Conservation (phyloP, 2,797 vertebrate genomes). For the Crotalus adamanteus region DNA sequence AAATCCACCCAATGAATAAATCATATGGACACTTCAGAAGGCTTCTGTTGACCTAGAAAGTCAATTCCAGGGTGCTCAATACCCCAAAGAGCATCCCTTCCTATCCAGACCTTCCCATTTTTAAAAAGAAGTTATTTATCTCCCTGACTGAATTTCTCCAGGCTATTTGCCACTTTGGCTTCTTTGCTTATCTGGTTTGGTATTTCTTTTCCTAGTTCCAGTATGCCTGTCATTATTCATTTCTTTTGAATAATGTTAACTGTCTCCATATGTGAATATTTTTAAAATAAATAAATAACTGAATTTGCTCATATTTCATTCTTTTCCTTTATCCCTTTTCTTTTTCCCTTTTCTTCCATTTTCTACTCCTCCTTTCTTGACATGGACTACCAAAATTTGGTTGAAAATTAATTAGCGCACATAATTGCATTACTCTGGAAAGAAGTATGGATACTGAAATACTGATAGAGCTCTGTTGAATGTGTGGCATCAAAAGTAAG, state of each 20-base stretch:
- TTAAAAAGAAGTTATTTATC: background rate
- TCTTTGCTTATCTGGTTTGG: background rate
- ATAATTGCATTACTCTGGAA: background rate
- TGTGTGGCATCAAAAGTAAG: background rate
- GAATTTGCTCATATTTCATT: background rate
- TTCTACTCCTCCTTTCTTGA: background rate
- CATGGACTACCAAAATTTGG: background rate
- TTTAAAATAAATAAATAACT: background rate
- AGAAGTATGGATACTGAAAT: background rate
- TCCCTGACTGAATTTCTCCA: background rate
- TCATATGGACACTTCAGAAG: background rate
- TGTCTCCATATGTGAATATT: background rate
- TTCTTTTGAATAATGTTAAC: background rate
- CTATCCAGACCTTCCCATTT: background rate
- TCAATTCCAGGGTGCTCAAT: background rate
- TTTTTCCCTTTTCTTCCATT: background rate
- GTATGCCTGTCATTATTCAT: background rate
- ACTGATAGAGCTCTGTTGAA: background rate
- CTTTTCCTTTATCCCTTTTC: background rate
- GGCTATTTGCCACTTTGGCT: background rate
- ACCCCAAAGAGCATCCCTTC: background rate
- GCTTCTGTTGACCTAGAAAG: background rate
- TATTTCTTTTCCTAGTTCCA: background rate
- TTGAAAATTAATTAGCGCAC: background rate
- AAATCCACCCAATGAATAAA: background rate